Conservation (phyloP, 2,113 vertebrate species). For the Perca flavescens region DNA sequence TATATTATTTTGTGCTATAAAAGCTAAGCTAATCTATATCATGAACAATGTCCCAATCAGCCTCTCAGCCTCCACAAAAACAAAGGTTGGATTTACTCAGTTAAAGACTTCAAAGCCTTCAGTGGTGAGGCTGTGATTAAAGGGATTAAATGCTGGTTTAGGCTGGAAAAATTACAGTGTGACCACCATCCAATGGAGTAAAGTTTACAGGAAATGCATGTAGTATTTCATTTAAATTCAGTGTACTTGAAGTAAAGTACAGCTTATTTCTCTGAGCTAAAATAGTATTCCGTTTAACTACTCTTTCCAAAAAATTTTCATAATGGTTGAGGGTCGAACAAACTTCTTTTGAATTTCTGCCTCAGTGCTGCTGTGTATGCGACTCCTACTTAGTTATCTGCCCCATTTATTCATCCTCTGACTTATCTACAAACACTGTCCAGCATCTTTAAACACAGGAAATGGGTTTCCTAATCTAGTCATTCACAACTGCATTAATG, state of each 20-base stretch:
- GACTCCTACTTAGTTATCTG: conserved; percentile 17
- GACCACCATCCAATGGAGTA: conserved; percentile 21
- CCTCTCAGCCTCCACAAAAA: conserved; percentile 33
- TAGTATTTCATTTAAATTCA: conserved; percentile 6
- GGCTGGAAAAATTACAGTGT: conserved; percentile 12
- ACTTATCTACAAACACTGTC: conserved; percentile 59
- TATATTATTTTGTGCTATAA: conserved; percentile 1
- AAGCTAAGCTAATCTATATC: neutral
- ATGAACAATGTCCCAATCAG: conserved; percentile 16
- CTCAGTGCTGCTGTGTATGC: neutral
- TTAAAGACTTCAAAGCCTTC: conserved; percentile 44
- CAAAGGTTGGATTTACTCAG: conserved; percentile 46
- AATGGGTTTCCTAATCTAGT: conserved; percentile 56
- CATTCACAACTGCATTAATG: conserved; percentile 42
- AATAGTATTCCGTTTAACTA: conserved; percentile 7
- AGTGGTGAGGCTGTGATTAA: conserved; percentile 26
- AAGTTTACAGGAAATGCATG: neutral
- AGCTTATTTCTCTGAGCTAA: neutral
- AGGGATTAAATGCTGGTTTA: conserved; percentile 13
- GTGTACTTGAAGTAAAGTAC: neutral
- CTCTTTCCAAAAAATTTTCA: neutral
- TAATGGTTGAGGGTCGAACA: neutral
- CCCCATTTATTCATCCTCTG: conserved; percentile 29
- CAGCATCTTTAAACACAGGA: conserved; percentile 70
- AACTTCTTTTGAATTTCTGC: neutral